Evolutionary conservation across 2,888 invertebrate species (phyloP).

Genomic region (Hypolimnas misippus): DNA sequence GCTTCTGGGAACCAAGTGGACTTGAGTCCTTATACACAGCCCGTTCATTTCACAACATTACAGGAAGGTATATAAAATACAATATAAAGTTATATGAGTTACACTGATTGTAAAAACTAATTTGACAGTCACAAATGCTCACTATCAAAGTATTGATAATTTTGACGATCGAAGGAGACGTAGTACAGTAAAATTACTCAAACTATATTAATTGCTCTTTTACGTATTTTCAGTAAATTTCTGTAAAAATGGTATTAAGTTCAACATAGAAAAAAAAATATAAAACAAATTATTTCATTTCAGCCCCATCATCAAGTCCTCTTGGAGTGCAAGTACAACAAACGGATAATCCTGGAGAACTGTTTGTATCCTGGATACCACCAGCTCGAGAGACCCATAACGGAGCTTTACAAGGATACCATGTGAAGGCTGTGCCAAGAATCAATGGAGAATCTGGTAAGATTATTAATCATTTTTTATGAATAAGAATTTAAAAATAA

Average conservation of each 20-base stretch:
- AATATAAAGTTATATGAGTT: background rate
- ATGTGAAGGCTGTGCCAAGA: conserved; percentile 74
- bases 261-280: too few species aligned
- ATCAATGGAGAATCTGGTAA: conserved; percentile 66
- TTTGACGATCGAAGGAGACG: too few species aligned
- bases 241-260: too few species aligned
- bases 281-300: conserved; percentile 31
- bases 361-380: conserved; percentile 70
- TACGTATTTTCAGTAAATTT: too few species aligned
- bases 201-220: too few species aligned
- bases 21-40: conserved; percentile 70
- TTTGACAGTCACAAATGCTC: too few species aligned
- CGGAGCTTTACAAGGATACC: conserved; percentile 72
- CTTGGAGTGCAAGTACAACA: conserved; percentile 72
- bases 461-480: too few species aligned
- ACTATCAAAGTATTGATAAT: too few species aligned
- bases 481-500: too few species aligned
- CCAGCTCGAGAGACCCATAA: conserved; percentile 72
- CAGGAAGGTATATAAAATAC: conserved; percentile 68
- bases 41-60: conserved; percentile 73
- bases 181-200: too few species aligned
- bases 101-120: background rate
- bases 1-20: conserved; percentile 78
- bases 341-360: conserved; percentile 74
- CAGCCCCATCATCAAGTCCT: conserved; percentile 77